Evolutionary conservation across 2,888 invertebrate species (phyloP).

Genomic region (Synergus umbraculus): DNA sequence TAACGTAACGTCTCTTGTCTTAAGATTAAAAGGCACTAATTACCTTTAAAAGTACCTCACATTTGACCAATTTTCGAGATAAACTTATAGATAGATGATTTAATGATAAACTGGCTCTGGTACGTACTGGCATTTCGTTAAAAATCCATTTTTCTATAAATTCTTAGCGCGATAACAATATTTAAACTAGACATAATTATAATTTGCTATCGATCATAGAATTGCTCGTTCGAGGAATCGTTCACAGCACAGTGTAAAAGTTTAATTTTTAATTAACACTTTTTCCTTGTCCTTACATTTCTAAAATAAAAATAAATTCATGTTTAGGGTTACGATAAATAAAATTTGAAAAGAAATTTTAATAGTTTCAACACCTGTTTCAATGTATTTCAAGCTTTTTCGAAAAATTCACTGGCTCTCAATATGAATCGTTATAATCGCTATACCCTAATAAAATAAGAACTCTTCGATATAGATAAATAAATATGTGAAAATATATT

Average conservation of each 20-base stretch:
- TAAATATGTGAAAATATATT: slow-evolving; percentile 40
- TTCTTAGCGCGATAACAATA: neutral
- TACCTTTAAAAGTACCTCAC: slow-evolving; percentile 59
- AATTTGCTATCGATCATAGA: neutral
- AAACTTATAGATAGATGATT: slow-evolving; percentile 56
- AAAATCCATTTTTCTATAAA: neutral
- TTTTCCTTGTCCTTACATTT: too few species aligned
- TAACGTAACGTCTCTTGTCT: slow-evolving; percentile 62
- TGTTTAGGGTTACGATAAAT: too few species aligned
- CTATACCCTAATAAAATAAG: slow-evolving; percentile 29
- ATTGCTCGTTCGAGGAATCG: slow-evolving; percentile 39
- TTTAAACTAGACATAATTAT: neutral
- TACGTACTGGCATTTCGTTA: slow-evolving; percentile 73
- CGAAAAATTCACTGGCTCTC: neutral
- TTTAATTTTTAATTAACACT: neutral
- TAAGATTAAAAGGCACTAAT: slow-evolving; percentile 75
- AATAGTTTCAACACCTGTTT: too few species aligned
- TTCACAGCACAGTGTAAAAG: slow-evolving; percentile 37
- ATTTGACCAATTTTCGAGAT: slow-evolving; percentile 45
- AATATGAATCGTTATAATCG: neutral
- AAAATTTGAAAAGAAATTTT: too few species aligned
- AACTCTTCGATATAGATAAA: slow-evolving; percentile 29
- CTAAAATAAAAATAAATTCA: too few species aligned
- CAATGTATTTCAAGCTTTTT: neutral
- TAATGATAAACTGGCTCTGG: slow-evolving; percentile 72